Base-by-base conservation (phyloP, 2,888 invertebrate species). In the Resseliella maxima region DNA sequence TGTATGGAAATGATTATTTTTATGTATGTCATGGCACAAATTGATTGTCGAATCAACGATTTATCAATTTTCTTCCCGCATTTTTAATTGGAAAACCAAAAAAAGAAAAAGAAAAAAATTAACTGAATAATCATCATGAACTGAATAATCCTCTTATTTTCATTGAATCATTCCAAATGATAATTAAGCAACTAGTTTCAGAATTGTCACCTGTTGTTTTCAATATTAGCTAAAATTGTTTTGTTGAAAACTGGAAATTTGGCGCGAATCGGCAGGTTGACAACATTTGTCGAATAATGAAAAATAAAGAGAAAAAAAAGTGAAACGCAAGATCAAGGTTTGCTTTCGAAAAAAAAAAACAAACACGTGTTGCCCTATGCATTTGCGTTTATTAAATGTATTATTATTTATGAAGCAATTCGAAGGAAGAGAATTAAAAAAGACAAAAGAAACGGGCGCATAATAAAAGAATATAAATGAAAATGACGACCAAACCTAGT, bases 401-500 rank as follows among this genome's bases (percentile, higher is more conserved):
- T 31, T n/a, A 72, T 72, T 72, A 72, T 72, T 72, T 72, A 72
- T 72, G 31, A 72, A 72, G 18, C 31, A 72, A 72, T 72, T 31
- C 31, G 18, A n/a, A n/a, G 72, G 15, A 3, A 21, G 24, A 27
- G 27, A 27, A 35, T 72, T 35, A 35, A 72, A 72, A 50, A 72
- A 72, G 72, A 72, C 72, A 72, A 27, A 72, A 31, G 10, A 24
- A 15, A 59, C 15, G 72, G 72, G 72, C 72, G 31, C 72, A 72
- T 31, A 72, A 72, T 15, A 31, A 72, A 72, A 5, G 15, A 72
- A 31, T 10, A 72, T 12, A 31, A 72, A 72, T 15, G 31, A 72
- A 72, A 72, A 72, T 72, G 72, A 72, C 72, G 72, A 5, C 72
- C 72, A 72, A 72, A 72, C 72, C 72, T 72, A 72, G 72, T 72